These are phyloP conservation scores for Drosophila ogumai DNA, from an alignment of 1,140 invertebrate genomes.

Conservation along the genomic window DNA sequence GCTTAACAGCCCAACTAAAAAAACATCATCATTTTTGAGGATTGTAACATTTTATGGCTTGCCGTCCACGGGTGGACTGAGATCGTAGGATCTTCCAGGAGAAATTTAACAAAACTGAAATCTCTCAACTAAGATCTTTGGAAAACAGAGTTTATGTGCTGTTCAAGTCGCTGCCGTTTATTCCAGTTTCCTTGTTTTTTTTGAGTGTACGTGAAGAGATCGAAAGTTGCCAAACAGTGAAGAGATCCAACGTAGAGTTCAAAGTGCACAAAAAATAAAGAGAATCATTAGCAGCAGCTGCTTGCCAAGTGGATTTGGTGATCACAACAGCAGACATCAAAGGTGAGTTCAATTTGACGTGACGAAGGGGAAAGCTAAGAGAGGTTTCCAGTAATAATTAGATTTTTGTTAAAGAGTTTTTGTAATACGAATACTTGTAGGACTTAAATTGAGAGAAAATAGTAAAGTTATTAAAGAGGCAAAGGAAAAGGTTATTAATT, in stretches of 20 bases:
- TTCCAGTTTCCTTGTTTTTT: conserved; percentile 44
- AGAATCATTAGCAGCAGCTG: not conserved
- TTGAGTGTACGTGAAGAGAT: conserved; percentile 38
- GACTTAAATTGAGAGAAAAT: no score
- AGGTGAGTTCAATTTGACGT: not conserved
- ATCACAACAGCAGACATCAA: not conserved
- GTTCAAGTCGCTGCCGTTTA: conserved; percentile 7
- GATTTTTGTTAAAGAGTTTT: not conserved
- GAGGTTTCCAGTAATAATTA: not conserved
- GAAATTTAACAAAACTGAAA: not conserved
- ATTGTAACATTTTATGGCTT: not conserved
- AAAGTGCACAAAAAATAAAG: not conserved
- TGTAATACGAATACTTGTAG: not conserved
- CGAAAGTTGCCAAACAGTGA: conserved; percentile 42
- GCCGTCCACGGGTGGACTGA: conserved; percentile 1
- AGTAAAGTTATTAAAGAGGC: no score
- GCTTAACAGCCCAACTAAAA: no score
- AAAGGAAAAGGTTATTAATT: no score
- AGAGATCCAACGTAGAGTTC: conserved; percentile 15
- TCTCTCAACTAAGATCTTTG: not conserved
- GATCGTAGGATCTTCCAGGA: not conserved
- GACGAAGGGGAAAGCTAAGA: not conserved
- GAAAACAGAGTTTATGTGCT: conserved; percentile 5
- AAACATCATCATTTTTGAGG: no score
- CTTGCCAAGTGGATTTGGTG: conserved; percentile 5